Base-by-base conservation (phyloP, 37 sponge, comb jelly and placozoan species). In the Aplysina aerophoba region DNA sequence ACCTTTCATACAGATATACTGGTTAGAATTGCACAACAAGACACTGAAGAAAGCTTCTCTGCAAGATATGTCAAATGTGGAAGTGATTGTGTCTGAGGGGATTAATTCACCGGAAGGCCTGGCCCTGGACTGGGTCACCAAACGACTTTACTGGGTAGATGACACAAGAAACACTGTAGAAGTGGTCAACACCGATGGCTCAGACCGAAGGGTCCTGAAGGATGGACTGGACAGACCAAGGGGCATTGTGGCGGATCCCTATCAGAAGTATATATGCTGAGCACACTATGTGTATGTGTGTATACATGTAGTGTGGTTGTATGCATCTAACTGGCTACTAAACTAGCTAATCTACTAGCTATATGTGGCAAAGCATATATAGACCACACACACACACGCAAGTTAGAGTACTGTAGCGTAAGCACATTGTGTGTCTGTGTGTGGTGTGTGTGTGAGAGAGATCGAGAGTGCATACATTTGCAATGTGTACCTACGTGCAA, bases 1-100 rank as follows among this genome's bases (percentile, higher is more conserved):
- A 11, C 50, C 50, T n/a, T 44, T 11, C 50, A 44, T 88, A 68
- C 56, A 91, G 75, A 82, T 85, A 78, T 59, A 87, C 37, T 75
- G 78, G 78, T 13, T 24, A 1, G 78, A 75, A 15, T 22, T 39
- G 0, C 15, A 19, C 25, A 75, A 15, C n/a, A 75, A 40, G 78
- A 25, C 53, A 3, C 4, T 75, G 54, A 75, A 50, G 53, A 75
- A 40, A 11, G 78, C 54, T 50, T 75, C 78, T 78, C 36, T 87
- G 79, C 37, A 38, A 83, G 12, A 83, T 67, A 35, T 79, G 57
- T 28, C 31, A 16, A 6, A 28, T 37, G 56, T 33, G 15, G 55
- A 58, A 34, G 59, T 71, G 17, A 31, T 63, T 16, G 83, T 83
- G 53, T 81, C 81, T 61, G 19, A 57, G 15, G 50, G 28, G 0